Base-by-base conservation (phyloP, 2,888 invertebrate genomes). In the Andrena bucephala region DNA sequence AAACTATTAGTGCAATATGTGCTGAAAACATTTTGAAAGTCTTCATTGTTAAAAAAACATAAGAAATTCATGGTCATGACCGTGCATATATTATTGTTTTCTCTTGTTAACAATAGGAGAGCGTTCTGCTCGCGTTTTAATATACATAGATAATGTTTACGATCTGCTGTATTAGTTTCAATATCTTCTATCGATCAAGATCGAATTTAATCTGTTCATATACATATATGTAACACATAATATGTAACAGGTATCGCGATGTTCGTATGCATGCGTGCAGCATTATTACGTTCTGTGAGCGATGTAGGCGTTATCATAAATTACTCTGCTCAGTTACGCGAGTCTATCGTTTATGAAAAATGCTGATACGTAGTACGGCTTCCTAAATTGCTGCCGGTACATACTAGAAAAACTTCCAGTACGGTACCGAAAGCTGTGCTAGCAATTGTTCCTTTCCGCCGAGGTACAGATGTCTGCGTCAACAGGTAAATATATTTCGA, bases 401-500 rank as follows among this genome's bases (percentile, higher is more conserved):
- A 24, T 71, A 80, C 5, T 60, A 63, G 54, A 63, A 48, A 73
- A 68, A 48, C 63, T 63, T 50, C 2, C 81, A 67, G 57, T 63
- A n/a, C 8, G 3, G 1, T 13, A 50, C n/a, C 27, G 52, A 48
- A 50, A 1, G 20, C 6, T 13, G n/a, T 42, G 20, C n/a, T 33
- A 57, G 33, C 6, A n/a, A 29, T 31, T n/a, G 63, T 66, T 42
- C 48, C 16, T 50, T 52, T 29, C 8, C 20, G 20, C 10, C 27
- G 29, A 63, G 50, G 20, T 42, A 57, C 62, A 71, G 83, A 83
- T 83, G 82, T 82, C 71, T 68, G 16, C 63, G 66, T 31, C 71
- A 63, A 82, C 76, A 83, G 82, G 82, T 83, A 83, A 82, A 66
- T 60, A 33, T 63, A 72, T 68, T 29, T 31, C 57, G 36, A 59